These are phyloP conservation scores for Trichogramma evanescens DNA, from an alignment of 2,888 invertebrate species.

Conservation along the genomic window DNA sequence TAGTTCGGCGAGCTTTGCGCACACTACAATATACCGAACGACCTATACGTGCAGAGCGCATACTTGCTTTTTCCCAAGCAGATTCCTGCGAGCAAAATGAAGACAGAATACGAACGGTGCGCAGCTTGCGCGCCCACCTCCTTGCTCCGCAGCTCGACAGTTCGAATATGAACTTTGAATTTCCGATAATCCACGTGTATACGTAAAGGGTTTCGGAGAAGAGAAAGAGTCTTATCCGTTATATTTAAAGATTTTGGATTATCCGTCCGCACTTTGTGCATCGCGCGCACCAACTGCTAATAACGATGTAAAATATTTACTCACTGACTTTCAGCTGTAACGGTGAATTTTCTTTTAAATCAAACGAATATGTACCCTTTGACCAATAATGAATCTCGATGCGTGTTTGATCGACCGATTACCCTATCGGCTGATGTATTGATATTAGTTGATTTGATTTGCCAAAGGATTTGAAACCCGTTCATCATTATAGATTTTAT, in stretches of 20 bases:
- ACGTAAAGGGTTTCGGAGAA: neutral
- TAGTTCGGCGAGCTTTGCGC: too few relatives aligned
- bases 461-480: too few relatives aligned
- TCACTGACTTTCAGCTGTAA: neutral
- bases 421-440: too few relatives aligned
- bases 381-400: too few relatives aligned
- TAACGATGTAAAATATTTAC: conserved; percentile 17
- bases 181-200: conserved; percentile 16
- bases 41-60: too few relatives aligned
- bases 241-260: conserved; percentile 19
- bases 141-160: neutral
- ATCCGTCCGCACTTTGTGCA: conserved; percentile 1
- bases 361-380: neutral
- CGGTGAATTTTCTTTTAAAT: conserved; percentile 10
- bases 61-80: too few relatives aligned
- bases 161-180: conserved; percentile 10
- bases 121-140: neutral
- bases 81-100: conserved; percentile 11
- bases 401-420: too few relatives aligned
- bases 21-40: too few relatives aligned
- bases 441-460: too few relatives aligned
- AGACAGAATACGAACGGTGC: neutral
- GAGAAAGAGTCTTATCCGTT: conserved; percentile 5
- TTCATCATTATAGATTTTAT: too few relatives aligned
- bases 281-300: neutral